These are phyloP conservation scores for Ptychochromis oligacanthus DNA, from an alignment of 2,113 vertebrate species.

Conservation along the genomic window DNA sequence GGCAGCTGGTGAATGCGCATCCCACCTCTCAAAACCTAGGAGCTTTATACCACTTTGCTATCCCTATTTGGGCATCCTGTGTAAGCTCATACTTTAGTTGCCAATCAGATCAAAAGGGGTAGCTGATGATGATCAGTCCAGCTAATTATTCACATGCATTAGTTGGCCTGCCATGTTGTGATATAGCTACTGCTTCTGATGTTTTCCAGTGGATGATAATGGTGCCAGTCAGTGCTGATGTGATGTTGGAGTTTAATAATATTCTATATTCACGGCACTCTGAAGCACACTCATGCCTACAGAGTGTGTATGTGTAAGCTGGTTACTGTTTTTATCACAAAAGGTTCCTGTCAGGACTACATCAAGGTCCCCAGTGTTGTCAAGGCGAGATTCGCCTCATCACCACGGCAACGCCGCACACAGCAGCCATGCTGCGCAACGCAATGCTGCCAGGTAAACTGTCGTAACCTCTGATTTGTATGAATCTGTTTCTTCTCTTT, in stretches of 20 bases:
- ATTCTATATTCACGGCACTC: not conserved
- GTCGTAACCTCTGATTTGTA: not conserved
- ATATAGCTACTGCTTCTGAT: not conserved
- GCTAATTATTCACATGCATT: too few relatives aligned
- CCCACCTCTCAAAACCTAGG: too few relatives aligned
- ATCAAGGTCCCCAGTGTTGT: slow-evolving; percentile 91
- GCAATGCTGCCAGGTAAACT: slow-evolving; percentile 87
- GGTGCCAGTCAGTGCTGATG: not conserved
- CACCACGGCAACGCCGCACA: slow-evolving; percentile 85
- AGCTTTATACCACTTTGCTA: too few relatives aligned
- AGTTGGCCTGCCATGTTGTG: not conserved
- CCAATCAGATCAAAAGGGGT: too few relatives aligned
- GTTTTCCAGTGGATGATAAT: not conserved
- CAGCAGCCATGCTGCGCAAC: slow-evolving; percentile 85
- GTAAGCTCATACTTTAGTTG: too few relatives aligned
- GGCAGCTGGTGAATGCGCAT: too few relatives aligned
- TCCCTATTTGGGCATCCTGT: too few relatives aligned
- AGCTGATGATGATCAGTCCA: too few relatives aligned
- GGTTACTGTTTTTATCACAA: slow-evolving; percentile 69
- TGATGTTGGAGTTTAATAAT: not conserved
- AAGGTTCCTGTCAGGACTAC: slow-evolving; percentile 93
- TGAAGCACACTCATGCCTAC: not conserved
- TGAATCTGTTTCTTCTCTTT: not conserved
- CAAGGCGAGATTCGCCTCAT: slow-evolving; percentile 91
- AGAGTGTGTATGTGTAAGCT: slow-evolving; percentile 41